These are phyloP conservation scores for Daubentonia madagascariensis DNA, from an alignment of 2,113 vertebrate species.

Conservation along the genomic window DNA sequence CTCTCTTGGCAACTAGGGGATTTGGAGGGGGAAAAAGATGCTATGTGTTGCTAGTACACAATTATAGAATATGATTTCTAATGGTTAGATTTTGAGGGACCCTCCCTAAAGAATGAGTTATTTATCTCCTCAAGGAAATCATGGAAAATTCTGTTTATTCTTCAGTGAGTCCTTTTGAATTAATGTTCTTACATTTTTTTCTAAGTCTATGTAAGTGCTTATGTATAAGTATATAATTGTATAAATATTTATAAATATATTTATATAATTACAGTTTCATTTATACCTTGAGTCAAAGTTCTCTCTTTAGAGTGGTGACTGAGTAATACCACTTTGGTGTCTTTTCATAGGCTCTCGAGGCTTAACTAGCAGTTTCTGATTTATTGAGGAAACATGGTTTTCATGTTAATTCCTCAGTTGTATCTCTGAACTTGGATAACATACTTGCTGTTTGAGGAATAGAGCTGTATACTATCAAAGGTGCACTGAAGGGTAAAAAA, in stretches of 20 bases:
- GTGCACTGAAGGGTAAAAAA: constrained; percentile 1
- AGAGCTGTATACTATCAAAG: constrained; percentile 21
- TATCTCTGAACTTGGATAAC: constrained; percentile 57
- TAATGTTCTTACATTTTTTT: constrained; percentile 71
- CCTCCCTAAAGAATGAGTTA: constrained; percentile 59
- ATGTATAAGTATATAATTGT: constrained; percentile 67
- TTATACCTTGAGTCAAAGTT: constrained; percentile 78
- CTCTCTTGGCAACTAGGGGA: constrained; percentile 34
- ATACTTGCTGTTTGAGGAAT: constrained; percentile 53
- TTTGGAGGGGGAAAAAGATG: background rate
- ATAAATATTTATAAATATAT: constrained; percentile 80
- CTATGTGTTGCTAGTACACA: constrained; percentile 57
- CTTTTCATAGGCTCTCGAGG: constrained; percentile 59
- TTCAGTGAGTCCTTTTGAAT: constrained; percentile 74
- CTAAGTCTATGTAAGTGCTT: constrained; percentile 69
- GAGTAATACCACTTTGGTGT: constrained; percentile 54
- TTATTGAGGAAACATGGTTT: constrained; percentile 54
- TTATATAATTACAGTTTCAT: constrained; percentile 80
- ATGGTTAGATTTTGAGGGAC: constrained; percentile 65
- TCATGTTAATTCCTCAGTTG: constrained; percentile 56
- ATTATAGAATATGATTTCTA: constrained; percentile 56
- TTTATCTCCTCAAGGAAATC: constrained; percentile 71
- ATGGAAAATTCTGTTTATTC: constrained; percentile 67
- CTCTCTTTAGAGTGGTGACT: constrained; percentile 71
- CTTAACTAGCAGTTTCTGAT: constrained; percentile 61